phyloP scores from a whole-genome alignment of 2,888 invertebrate genomes.

The Polymixis flavicincta region DNA sequence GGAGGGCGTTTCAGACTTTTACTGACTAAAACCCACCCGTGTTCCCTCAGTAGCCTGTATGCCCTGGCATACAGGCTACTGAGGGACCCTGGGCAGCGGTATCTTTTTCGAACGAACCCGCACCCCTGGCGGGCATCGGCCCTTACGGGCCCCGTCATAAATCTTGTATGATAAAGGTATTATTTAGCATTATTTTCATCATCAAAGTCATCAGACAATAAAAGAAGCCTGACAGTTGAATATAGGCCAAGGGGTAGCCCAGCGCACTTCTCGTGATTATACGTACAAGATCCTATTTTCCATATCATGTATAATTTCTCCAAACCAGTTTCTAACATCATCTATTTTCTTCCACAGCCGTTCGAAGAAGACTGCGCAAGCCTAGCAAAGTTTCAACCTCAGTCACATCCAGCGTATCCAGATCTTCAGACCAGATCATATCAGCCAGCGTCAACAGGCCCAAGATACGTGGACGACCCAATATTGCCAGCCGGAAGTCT shows the following conservation, averaged over 20 bases:
- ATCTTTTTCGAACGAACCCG: too few relatives aligned
- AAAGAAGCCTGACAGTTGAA: neutral
- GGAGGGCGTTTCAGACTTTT: too few relatives aligned
- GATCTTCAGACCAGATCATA: slow-evolving; percentile 89
- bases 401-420: slow-evolving; percentile 92
- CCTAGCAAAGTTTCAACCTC: slow-evolving; percentile 92
- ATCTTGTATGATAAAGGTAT: neutral
- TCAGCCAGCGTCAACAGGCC: slow-evolving; percentile 92
- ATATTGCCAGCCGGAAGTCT: slow-evolving; percentile 90
- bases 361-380: slow-evolving; percentile 92
- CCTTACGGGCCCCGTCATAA: too few relatives aligned
- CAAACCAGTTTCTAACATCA: neutral
- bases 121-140: too few relatives aligned
- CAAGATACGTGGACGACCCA: slow-evolving; percentile 91
- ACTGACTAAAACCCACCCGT: too few relatives aligned
- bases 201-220: neutral
- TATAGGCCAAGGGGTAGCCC: neutral
- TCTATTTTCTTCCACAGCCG: slow-evolving; percentile 82
- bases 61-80: too few relatives aligned
- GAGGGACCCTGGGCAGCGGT: too few relatives aligned
- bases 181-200: neutral
- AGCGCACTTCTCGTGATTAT: neutral
- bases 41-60: too few relatives aligned
- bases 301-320: neutral
- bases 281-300: neutral